phyloP scores from a whole-genome alignment of 1,140 invertebrate species.

The Ceratoteleas bidentatus region DNA sequence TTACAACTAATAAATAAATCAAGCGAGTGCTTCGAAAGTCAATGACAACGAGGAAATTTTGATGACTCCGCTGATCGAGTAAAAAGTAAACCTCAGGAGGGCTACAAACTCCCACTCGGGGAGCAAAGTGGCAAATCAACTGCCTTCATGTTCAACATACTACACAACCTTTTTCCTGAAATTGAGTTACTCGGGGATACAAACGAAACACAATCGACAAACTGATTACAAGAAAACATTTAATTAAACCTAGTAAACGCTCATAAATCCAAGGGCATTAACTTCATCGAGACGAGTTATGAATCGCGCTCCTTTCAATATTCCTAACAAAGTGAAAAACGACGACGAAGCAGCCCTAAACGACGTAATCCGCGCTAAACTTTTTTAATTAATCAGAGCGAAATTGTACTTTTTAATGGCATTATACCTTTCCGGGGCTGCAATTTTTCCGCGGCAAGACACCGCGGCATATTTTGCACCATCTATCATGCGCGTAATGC shows the following conservation, averaged over 20 bases:
- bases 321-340: neutral
- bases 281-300: neutral
- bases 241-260: neutral
- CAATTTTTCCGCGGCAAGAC: neutral
- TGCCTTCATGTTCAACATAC: no score
- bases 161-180: no score
- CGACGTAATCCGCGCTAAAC: neutral
- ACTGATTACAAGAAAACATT: neutral
- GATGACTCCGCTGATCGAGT: no score
- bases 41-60: no score
- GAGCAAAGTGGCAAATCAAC: no score
- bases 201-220: neutral
- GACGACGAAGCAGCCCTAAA: neutral
- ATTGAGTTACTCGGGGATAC: no score
- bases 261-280: neutral
- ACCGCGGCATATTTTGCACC: neutral
- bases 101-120: no score
- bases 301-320: neutral
- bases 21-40: no score
- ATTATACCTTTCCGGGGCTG: neutral
- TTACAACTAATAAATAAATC: no score
- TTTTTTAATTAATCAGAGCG: neutral
- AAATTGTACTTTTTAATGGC: neutral
- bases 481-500: constrained; percentile 17
- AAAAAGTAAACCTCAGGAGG: no score